Evolutionary conservation across 2,888 invertebrate species (phyloP).

Genomic region (Morpho achilles): DNA sequence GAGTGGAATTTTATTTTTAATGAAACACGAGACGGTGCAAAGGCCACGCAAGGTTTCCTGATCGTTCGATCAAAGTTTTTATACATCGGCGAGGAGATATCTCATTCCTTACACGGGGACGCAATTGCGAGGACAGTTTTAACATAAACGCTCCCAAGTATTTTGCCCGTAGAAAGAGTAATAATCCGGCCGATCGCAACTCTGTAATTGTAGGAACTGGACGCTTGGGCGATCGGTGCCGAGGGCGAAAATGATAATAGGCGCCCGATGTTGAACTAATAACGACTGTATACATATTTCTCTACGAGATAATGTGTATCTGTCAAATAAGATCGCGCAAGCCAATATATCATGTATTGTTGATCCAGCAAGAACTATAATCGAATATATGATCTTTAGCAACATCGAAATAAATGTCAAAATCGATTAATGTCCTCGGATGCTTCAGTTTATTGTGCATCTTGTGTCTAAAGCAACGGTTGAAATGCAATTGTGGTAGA

Average conservation of each 20-base stretch:
- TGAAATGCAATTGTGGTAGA: slow-evolving; percentile 11
- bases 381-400: slow-evolving; percentile 26
- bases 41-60: slow-evolving; percentile 1
- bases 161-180: slow-evolving; percentile 21
- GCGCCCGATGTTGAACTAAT: slow-evolving; percentile 34
- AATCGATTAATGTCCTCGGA: slow-evolving; percentile 36
- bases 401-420: slow-evolving; percentile 52
- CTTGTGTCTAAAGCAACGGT: slow-evolving; percentile 16
- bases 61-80: slow-evolving; percentile 2
- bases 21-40: slow-evolving; percentile 2
- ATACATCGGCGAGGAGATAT: background rate
- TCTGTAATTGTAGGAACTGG: slow-evolving; percentile 49
- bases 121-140: slow-evolving; percentile 1
- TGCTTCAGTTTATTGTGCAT: slow-evolving; percentile 21
- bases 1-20: slow-evolving; percentile 4
- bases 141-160: slow-evolving; percentile 10
- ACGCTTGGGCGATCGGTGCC: slow-evolving; percentile 38
- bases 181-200: slow-evolving; percentile 30
- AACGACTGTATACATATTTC: slow-evolving; percentile 38
- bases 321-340: slow-evolving; percentile 19
- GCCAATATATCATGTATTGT: slow-evolving; percentile 25
- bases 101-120: background rate
- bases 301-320: slow-evolving; percentile 23
- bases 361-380: slow-evolving; percentile 21
- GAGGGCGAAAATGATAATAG: slow-evolving; percentile 45